Evolutionary conservation across 2,113 vertebrate species (phyloP).

Genomic region (Oophaga pumilio): DNA sequence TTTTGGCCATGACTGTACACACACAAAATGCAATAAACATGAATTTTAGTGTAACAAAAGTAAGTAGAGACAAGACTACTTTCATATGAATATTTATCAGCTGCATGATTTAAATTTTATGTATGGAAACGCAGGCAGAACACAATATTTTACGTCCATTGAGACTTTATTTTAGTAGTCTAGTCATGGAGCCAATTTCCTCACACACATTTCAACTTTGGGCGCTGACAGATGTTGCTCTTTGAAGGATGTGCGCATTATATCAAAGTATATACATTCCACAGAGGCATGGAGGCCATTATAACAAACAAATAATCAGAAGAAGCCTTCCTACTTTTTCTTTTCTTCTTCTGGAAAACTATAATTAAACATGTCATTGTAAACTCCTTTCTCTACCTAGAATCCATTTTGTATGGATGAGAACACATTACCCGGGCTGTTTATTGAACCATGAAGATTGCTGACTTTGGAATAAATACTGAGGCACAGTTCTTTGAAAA

Average conservation of each 20-base stretch:
- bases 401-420: conserved; percentile 59
- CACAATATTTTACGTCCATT: conserved; percentile 1
- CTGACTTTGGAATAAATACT: conserved; percentile 56
- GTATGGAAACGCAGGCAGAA: conserved; percentile 18
- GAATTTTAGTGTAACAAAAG: not conserved
- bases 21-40: too few relatives aligned
- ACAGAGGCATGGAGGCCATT: conserved; percentile 16
- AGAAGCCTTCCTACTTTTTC: conserved; percentile 11
- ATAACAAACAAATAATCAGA: conserved; percentile 42
- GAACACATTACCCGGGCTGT: conserved; percentile 56
- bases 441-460: conserved; percentile 54
- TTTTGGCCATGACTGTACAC: too few relatives aligned
- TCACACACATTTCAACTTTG: conserved; percentile 48
- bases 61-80: not conserved
- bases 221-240: conserved; percentile 23
- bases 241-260: conserved; percentile 50
- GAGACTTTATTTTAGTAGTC: conserved; percentile 37
- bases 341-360: conserved; percentile 36
- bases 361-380: conserved; percentile 58
- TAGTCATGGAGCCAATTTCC: conserved; percentile 51
- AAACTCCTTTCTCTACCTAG: conserved; percentile 50
- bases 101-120: conserved; percentile 1
- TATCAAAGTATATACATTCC: conserved; percentile 40
- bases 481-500: conserved; percentile 55
- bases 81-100: not conserved